Base-by-base conservation (phyloP, 2,888 invertebrate genomes). In the Terebella lapidaria region DNA sequence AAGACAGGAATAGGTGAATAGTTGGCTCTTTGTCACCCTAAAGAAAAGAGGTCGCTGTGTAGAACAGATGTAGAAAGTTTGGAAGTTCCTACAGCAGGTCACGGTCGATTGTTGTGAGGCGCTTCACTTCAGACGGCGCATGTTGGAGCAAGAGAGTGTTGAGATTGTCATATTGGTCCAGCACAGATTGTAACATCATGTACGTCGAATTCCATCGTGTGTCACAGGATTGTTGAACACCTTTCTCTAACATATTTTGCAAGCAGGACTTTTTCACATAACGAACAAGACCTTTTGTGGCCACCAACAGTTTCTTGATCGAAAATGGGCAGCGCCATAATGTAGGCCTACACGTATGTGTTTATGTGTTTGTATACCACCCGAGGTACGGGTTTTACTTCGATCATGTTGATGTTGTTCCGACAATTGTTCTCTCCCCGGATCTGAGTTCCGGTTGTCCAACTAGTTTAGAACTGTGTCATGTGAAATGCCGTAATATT, bases 191-290 rank as follows among this genome's bases (percentile, higher is more conserved):
- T 5, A 49, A 24, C 49, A 49, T 49, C 5, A 49, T 20, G 24
- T 20, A 49, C 5, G 49, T 49, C n/a, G 49, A 49, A 22, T 49
- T 49, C 49, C 49, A 49, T 22, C 49, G 15, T 10, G 49, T 49
- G 10, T 49, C 49, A 22, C 49, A 49, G 15, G 49, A 49, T 24
- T 49, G 49, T 22, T 49, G 10, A 10, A 49, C 10, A 22, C 49
- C 10, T 15, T 10, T n/a, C n/a, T n/a, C n/a, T n/a, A n/a, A n/a
- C n/a, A 10, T 5, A 22, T 49, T 49, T 22, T 49, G 49, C n/a
- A 49, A 24, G 5, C 18, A 49, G 5, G 49, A 49, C 22, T 49
- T 49, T 24, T 49, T 49, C 5, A 49, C 24, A 22, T 49, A 49
- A 5, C 49, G 15, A 5, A 49, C 49, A 5, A 49, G 24, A 18